Evolutionary conservation across 92 coral and sea anemone species (phyloP).

Genomic region (Plumapathes pennacea): DNA sequence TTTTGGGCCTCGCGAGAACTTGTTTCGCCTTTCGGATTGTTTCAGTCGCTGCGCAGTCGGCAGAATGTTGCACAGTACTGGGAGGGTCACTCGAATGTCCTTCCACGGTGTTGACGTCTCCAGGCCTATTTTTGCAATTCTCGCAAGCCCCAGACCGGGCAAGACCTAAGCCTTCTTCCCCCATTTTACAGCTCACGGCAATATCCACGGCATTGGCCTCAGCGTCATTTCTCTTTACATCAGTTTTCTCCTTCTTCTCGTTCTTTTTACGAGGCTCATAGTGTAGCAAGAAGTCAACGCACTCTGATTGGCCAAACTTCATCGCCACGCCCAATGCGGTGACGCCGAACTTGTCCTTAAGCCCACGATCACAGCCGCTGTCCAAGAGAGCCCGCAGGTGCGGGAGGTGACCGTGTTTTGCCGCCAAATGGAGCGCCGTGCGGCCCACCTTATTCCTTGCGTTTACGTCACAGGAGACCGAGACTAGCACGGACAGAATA

Average conservation of each 20-base stretch:
- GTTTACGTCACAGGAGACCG: conserved; percentile 43
- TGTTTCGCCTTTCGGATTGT: too few relatives aligned
- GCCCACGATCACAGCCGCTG: conserved; percentile 57
- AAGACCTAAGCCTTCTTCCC: not conserved
- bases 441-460: conserved; percentile 79
- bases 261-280: conserved; percentile 46
- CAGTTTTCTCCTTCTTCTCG: not conserved
- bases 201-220: not conserved
- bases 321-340: conserved; percentile 76
- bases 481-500: conserved; percentile 28
- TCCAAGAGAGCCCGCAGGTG: conserved; percentile 58
- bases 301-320: conserved; percentile 36
- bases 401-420: conserved; percentile 54
- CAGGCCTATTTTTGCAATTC: not conserved
- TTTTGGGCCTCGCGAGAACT: not conserved
- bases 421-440: conserved; percentile 78
- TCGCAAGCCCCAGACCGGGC: not conserved
- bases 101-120: not conserved
- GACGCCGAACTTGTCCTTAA: conserved; percentile 72
- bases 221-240: not conserved
- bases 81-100: too few relatives aligned
- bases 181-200: not conserved
- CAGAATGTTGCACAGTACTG: too few relatives aligned
- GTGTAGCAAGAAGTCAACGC: conserved; percentile 66
- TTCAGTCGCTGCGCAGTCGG: too few relatives aligned